These are phyloP conservation scores for Colossoma macropomum DNA, from an alignment of 2,113 vertebrate genomes.

Conservation along the genomic window DNA sequence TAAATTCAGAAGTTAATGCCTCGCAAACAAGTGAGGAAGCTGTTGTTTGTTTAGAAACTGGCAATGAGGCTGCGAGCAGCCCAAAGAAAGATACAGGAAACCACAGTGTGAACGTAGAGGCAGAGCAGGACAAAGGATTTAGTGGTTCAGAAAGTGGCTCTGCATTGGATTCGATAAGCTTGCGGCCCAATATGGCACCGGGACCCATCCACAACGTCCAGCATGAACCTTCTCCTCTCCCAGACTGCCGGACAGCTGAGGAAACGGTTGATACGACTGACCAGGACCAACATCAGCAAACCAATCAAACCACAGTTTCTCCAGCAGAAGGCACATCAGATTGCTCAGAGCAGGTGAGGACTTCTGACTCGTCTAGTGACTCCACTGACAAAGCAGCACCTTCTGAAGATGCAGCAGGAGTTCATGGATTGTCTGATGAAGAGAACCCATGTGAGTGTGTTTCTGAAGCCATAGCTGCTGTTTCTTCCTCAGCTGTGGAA, in stretches of 20 bases:
- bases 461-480: neutral
- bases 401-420: neutral
- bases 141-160: neutral
- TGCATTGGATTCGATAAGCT: neutral
- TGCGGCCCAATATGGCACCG: constrained; percentile 37
- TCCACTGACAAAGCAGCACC: neutral
- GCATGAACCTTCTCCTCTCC: constrained; percentile 8
- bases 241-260: neutral
- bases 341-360: constrained; percentile 9
- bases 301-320: neutral
- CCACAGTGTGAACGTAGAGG: neutral
- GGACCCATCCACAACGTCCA: constrained; percentile 32
- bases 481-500: neutral
- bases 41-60: neutral
- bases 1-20: neutral
- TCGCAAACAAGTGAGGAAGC: neutral
- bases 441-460: neutral
- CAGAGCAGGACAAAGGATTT: neutral
- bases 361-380: neutral
- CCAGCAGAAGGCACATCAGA: constrained; percentile 11
- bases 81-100: constrained; percentile 38
- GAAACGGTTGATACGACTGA: neutral
- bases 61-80: neutral
- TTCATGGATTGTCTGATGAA: neutral
- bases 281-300: neutral